Percentiles rank a stretch among this genome's conserved stretches.
Conservation (phyloP, 2,888 invertebrate species). For the Archips xylosteana region DNA sequence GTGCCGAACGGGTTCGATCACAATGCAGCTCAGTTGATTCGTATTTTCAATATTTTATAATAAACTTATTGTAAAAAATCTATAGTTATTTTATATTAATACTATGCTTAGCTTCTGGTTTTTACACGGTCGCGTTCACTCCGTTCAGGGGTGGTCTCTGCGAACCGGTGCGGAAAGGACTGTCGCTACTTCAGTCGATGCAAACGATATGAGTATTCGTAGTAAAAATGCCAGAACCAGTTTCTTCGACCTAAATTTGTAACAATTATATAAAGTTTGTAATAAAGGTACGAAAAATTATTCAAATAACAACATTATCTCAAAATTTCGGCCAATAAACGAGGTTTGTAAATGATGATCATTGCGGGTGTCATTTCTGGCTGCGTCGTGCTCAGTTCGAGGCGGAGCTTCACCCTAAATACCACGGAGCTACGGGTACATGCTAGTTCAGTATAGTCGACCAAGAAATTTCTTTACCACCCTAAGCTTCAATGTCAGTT, state of each 20-base stretch:
- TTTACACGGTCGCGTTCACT: conserved; percentile 49
- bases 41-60: conserved; percentile 68
- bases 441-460: background rate
- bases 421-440: background rate
- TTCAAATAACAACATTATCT: conserved; percentile 38
- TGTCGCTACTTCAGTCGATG: conserved; percentile 29
- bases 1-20: conserved; percentile 74
- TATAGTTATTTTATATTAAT: conserved; percentile 72
- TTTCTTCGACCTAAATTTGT: conserved; percentile 28
- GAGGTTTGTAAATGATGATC: background rate
- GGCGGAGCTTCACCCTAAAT: background rate
- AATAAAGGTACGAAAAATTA: conserved; percentile 39
- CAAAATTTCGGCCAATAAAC: conserved; percentile 29
- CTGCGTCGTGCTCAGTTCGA: conserved; percentile 6
- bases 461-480: no score
- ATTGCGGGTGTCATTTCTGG: background rate
- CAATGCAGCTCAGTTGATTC: conserved; percentile 85
- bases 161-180: conserved; percentile 21
- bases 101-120: conserved; percentile 65
- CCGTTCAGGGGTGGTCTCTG: conserved; percentile 12
- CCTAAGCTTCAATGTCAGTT: no score
- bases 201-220: conserved; percentile 40
- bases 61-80: conserved; percentile 81
- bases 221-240: conserved; percentile 38
- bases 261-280: conserved; percentile 42